Conservation (phyloP, 1,140 invertebrate genomes). For the Sipha flava region DNA sequence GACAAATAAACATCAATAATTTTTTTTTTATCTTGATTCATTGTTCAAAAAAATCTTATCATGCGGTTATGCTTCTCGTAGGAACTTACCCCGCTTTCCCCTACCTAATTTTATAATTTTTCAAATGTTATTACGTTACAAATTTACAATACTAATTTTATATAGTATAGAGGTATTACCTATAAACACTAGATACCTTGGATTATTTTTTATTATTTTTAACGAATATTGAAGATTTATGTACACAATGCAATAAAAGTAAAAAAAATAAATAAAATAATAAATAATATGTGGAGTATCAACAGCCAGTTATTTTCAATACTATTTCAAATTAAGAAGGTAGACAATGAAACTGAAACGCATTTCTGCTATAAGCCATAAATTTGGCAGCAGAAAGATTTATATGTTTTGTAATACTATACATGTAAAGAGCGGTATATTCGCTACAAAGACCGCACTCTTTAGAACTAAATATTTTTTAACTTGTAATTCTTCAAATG, state of each 20-base stretch:
- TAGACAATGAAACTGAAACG: constrained; percentile 25
- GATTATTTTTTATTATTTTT: not conserved
- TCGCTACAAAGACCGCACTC: not conserved
- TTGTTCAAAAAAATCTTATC: too few species aligned
- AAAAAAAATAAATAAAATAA: constrained; percentile 5
- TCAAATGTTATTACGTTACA: too few species aligned
- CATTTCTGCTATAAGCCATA: not conserved
- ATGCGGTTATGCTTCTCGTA: too few species aligned
- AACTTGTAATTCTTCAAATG: not conserved
- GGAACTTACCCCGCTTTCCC: too few species aligned
- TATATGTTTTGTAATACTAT: constrained; percentile 15
- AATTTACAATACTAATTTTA: too few species aligned
- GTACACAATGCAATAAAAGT: not conserved
- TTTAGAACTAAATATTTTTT: not conserved
- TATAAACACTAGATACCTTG: too few species aligned
- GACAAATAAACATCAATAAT: too few species aligned
- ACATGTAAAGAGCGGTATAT: not conserved
- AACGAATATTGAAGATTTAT: constrained; percentile 5
- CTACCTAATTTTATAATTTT: too few species aligned
- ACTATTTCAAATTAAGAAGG: constrained; percentile 23
- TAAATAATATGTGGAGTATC: constrained; percentile 18
- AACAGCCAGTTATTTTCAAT: constrained; percentile 6
- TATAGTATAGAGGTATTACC: too few species aligned
- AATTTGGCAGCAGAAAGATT: constrained; percentile 27
- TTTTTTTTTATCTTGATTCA: too few species aligned